Percentiles rank a stretch among this genome's conserved stretches.
These are phyloP conservation scores for Phyto melanocephala DNA, from an alignment of 2,888 invertebrate genomes.

Conservation along the genomic window DNA sequence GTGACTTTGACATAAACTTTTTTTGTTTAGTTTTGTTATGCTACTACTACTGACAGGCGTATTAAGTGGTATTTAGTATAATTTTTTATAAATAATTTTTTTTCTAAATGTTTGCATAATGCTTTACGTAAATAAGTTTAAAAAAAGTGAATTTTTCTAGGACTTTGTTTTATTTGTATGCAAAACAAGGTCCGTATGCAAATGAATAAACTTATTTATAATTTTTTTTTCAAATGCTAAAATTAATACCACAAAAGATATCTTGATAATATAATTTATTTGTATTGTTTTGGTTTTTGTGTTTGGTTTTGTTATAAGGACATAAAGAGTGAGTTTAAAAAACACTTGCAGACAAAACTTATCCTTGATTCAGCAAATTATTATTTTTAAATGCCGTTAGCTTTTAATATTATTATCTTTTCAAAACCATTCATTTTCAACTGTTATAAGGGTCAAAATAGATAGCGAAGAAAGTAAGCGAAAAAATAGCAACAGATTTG, in stretches of 20 bases:
- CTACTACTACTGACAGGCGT: conserved; percentile 23
- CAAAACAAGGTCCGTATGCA: not conserved
- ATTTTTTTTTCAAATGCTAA: not conserved
- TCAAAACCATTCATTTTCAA: no score
- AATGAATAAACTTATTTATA: not conserved
- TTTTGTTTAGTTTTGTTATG: not conserved
- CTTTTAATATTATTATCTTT: no score
- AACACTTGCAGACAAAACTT: no score
- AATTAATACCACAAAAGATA: not conserved
- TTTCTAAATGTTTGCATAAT: not conserved
- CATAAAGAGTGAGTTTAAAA: no score
- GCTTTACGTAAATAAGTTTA: not conserved
- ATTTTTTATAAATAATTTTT: not conserved
- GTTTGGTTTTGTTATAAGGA: no score
- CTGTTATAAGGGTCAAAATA: no score
- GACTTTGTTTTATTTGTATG: not conserved
- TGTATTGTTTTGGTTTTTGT: no score
- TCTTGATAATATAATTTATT: no score
- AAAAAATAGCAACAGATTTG: no score
- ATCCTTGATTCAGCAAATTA: no score
- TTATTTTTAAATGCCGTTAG: no score
- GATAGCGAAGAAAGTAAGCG: no score
- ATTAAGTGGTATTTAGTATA: conserved; percentile 23
- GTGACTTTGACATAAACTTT: not conserved
- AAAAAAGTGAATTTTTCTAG: not conserved